These are phyloP conservation scores for Trigoniulus corallinus DNA, from an alignment of 1,140 invertebrate species.

Conservation along the genomic window DNA sequence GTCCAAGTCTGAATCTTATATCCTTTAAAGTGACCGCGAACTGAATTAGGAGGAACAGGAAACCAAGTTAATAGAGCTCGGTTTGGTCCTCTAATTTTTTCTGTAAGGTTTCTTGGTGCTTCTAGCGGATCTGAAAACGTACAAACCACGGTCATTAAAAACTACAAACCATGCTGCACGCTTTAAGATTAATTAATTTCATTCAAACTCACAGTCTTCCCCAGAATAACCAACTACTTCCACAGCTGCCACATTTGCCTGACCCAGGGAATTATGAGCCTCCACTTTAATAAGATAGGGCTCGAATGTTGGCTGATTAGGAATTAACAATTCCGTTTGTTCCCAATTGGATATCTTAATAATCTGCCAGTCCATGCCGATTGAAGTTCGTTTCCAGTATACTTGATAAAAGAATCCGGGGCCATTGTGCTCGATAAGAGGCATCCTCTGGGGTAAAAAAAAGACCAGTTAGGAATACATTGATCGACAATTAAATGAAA, in stretches of 20 bases:
- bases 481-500: neutral
- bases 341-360: conserved; percentile 63
- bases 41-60: conserved; percentile 50
- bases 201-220: conserved; percentile 65
- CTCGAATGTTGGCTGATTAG: conserved; percentile 80
- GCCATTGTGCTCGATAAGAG: conserved; percentile 89
- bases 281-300: conserved; percentile 81
- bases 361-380: conserved; percentile 47
- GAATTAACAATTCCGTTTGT: conserved; percentile 41
- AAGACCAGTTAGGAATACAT: neutral
- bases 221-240: conserved; percentile 85
- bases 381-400: conserved; percentile 63
- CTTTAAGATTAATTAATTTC: too few relatives aligned
- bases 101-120: conserved; percentile 67
- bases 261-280: conserved; percentile 77
- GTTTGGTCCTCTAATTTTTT: conserved; percentile 52
- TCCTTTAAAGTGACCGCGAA: conserved; percentile 75
- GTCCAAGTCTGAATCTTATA: conserved; percentile 94
- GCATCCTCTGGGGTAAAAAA: conserved; percentile 59
- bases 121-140: conserved; percentile 45
- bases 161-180: too few relatives aligned
- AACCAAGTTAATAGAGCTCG: conserved; percentile 68
- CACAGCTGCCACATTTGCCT: conserved; percentile 60
- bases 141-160: neutral
- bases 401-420: conserved; percentile 83